Evolutionary conservation across 1,140 invertebrate species (phyloP), one percentile per base, ranked within the genome.

Genomic region (Diachasmimorpha longicaudata): DNA sequence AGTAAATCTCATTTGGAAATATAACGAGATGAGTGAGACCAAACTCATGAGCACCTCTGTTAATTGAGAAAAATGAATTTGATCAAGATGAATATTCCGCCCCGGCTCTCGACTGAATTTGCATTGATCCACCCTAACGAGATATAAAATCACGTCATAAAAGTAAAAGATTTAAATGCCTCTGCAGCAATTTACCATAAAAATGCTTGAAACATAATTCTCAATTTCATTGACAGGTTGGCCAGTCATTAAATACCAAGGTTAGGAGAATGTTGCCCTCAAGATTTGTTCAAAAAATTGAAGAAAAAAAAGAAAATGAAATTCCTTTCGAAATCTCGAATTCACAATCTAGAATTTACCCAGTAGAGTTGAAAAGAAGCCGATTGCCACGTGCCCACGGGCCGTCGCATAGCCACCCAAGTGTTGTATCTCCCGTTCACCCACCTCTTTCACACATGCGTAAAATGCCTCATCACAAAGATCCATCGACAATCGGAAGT

Each of bases 401-500:
- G 58, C 58, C 58, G 23, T 63, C 58, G 21, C 6, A 2, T 58
- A 23, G 14, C 58, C 58, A 63, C 58, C 58, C 58, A 25, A 63
- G 23, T 31, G 4, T 63, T 8, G 0, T 42, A 42, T 11, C 23
- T 25, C 21, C 8, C 19, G 23, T 63, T 63, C 58, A 14, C 0
- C 58, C 23, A 63, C 14, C 58, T 63, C 58, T 63, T 25, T 58
- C 21, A 63, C 58, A 63, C 58, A 63, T 63, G 58, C 58, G 58
- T 63, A 63, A 63, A 63, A 63, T 63, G 11, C 21, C 58, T 63
- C 23, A 25, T 63, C 10, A 63, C 52, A 58, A 25, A 25, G 58
- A 63, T 63, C 48, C 58, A 63, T 63, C 58, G 58, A 25, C 58
- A 63, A 63, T 63, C 58, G 23, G 58, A 63, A 63, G 58, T 63